A percentile compares a stretch with the other conserved stretches of the same genome.
These are phyloP conservation scores for Perccottus glenii DNA, from an alignment of 2,113 vertebrate species.

Conservation along the genomic window DNA sequence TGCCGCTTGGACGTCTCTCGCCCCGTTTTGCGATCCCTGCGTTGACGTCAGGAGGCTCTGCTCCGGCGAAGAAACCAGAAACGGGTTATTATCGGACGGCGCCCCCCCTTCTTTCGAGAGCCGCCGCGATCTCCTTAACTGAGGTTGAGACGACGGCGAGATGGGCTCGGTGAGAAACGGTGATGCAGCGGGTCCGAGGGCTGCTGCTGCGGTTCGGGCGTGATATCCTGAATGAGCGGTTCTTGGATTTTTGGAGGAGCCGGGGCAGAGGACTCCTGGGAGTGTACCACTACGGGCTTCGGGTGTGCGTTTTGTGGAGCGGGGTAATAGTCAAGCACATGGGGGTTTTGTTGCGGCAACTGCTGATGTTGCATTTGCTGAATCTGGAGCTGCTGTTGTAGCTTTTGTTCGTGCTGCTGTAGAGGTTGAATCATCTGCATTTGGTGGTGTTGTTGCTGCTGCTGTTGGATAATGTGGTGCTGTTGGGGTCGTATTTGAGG, in stretches of 20 bases:
- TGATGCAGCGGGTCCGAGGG: constrained; percentile 76
- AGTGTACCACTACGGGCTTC: constrained; percentile 81
- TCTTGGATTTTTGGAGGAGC: constrained; percentile 81
- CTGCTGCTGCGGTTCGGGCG: constrained; percentile 81
- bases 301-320: constrained; percentile 57
- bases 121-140: constrained; percentile 89
- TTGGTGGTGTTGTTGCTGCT: constrained; percentile 51
- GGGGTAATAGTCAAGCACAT: constrained; percentile 70
- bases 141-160: constrained; percentile 71
- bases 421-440: constrained; percentile 73
- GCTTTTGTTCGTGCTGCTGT: constrained; percentile 65
- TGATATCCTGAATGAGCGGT: constrained; percentile 76
- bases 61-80: constrained; percentile 44
- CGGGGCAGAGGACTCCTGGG: constrained; percentile 82
- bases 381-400: constrained; percentile 76
- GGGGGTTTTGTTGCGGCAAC: constrained; percentile 78
- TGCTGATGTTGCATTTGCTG: constrained; percentile 80
- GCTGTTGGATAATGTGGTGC: constrained; percentile 72
- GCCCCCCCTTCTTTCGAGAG: constrained; percentile 92
- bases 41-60: constrained; percentile 25
- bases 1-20: constrained; percentile 76
- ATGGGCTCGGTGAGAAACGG: constrained; percentile 68
- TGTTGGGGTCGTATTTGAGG: constrained; percentile 78
- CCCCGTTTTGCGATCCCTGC: constrained; percentile 72
- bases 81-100: constrained; percentile 77